Evolutionary conservation across 2,797 vertebrate species (phyloP), one percentile per base, ranked within the genome.

Genomic region (Phoxinus dragarum): DNA sequence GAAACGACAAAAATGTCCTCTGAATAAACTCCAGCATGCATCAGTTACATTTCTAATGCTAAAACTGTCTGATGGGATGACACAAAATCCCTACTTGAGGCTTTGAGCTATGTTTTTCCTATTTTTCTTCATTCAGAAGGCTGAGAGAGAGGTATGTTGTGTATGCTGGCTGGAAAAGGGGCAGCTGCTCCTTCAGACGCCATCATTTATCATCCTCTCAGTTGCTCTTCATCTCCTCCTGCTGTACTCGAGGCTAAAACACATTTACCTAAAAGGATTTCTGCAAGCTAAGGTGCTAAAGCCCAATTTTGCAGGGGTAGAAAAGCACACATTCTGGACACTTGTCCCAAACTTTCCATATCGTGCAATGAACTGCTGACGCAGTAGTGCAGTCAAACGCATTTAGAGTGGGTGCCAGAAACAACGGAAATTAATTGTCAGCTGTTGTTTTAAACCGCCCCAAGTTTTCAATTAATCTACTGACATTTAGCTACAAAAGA

Each of bases 401-500:
- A 23, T 77, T 68, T 40, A 82, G 44, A 87, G 76, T 23, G 52
- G 80, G 80, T 69, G 61, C 72, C 69, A 14, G 59, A 84, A 85
- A 85, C 68, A 81, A 74, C 61, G 84, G 85, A 89, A 87, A 88
- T 91, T 89, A 91, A 93, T 93, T 88, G 90, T 91, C 89, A 89
- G 81, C 85, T 91, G 86, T 90, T 91, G 88, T 88, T 91, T 88
- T 88, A 88, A 91, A 89, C 82, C 82, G 36, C 81, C 87, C 81
- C 79, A 81, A 84, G 85, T 90, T 92, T 88, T 88, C 90, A 91
- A 91, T 91, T 85, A 91, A 92, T 90, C 89, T 90, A 86, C 76
- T 94, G 93, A 94, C 93, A 94, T 94, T 94, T 91, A 92, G 89
- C 92, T 90, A 92, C 90, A 93, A 94, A 90, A 93, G 91, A 88